phyloP scores from a whole-genome alignment of 1,140 invertebrate species.

The Sipha flava region DNA sequence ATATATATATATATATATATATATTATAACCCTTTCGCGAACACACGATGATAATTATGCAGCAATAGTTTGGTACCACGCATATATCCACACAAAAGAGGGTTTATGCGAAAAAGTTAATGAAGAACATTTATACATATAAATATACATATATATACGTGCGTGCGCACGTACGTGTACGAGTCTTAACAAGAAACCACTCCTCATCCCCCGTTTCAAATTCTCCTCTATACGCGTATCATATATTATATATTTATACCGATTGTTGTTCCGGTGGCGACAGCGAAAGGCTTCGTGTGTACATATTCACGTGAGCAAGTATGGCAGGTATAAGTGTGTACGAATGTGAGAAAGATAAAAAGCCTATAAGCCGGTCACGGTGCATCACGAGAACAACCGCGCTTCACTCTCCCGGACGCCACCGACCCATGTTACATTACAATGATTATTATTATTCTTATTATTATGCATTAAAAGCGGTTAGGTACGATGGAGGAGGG shows the following conservation, averaged over 20 bases:
- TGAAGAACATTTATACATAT: not conserved
- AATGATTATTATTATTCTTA: not conserved
- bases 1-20: not conserved
- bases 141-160: not conserved
- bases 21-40: not conserved
- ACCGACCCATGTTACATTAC: not conserved
- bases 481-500: not conserved
- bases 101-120: not conserved
- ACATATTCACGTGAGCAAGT: no score
- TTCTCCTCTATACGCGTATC: no score
- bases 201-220: no score
- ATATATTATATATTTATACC: not conserved
- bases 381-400: not conserved
- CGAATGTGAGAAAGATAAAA: not conserved
- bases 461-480: not conserved
- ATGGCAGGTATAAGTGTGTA: no score
- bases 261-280: no score
- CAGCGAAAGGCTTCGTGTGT: not conserved
- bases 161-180: not conserved
- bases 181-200: not conserved
- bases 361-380: not conserved
- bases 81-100: not conserved
- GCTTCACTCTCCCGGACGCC: not conserved
- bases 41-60: not conserved
- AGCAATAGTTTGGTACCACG: not conserved